Conservation (phyloP, 2,113 vertebrate genomes). For the Anhinga rufa region DNA sequence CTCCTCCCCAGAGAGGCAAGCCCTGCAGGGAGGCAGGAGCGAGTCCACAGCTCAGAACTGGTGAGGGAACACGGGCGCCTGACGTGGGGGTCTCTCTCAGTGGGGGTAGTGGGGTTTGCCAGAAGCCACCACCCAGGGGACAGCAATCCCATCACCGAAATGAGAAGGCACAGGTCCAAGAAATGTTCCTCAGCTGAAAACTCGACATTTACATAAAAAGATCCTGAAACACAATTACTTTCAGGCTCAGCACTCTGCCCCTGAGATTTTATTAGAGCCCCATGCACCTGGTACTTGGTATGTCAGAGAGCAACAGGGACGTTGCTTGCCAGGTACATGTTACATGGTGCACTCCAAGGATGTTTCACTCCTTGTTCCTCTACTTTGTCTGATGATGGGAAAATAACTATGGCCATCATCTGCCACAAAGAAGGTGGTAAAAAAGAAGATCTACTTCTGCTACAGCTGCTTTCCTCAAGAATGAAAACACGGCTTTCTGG, state of each 20-base stretch:
- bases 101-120: neutral
- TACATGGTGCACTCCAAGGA: neutral
- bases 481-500: too few species aligned
- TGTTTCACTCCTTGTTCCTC: neutral
- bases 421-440: neutral
- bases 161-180: neutral
- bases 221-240: too few species aligned
- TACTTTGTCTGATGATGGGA: neutral
- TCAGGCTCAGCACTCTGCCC: neutral
- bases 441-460: neutral
- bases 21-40: neutral
- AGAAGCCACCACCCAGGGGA: neutral
- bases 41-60: neutral
- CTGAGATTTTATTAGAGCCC: neutral
- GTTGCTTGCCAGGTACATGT: neutral
- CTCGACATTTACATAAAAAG: neutral
- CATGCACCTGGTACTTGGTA: too few species aligned
- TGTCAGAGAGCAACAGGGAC: neutral
- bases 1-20: neutral
- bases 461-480: neutral
- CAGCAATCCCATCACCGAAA: neutral
- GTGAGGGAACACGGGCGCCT: neutral
- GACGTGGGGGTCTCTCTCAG: neutral
- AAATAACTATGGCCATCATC: neutral
- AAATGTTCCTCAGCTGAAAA: neutral